A percentile compares a stretch with the other conserved stretches of the same genome.
phyloP scores from a whole-genome alignment of 2,888 invertebrate genomes.

The Synanthedon myopaeformis region DNA sequence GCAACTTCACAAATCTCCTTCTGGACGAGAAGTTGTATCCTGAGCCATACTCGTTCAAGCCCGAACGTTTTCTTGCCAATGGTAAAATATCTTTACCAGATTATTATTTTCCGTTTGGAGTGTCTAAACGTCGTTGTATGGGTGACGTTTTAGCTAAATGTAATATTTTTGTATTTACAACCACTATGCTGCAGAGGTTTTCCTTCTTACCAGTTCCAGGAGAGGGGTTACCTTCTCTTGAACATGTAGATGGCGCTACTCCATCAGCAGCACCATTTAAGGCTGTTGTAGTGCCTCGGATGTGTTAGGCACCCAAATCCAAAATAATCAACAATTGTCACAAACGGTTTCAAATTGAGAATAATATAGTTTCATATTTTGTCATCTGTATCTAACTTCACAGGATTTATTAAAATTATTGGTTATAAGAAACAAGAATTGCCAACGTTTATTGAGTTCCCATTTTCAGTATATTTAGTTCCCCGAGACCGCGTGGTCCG shows the following conservation, averaged over 20 bases:
- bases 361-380: too few relatives aligned
- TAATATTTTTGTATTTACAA: conserved; percentile 82
- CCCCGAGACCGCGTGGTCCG: too few relatives aligned
- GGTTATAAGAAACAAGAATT: too few relatives aligned
- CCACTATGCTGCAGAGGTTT: conserved; percentile 80
- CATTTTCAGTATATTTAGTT: too few relatives aligned
- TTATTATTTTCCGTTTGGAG: conserved; percentile 81
- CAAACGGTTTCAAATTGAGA: too few relatives aligned
- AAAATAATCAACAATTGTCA: too few relatives aligned
- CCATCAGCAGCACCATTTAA: conserved; percentile 80
- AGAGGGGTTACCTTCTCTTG: conserved; percentile 72
- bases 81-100: conserved; percentile 75
- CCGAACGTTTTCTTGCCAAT: conserved; percentile 78
- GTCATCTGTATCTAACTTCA: too few relatives aligned
- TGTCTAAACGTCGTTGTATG: conserved; percentile 84
- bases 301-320: too few relatives aligned
- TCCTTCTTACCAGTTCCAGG: conserved; percentile 75
- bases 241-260: conserved; percentile 82
- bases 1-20: conserved; percentile 79
- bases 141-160: conserved; percentile 81
- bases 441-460: too few relatives aligned
- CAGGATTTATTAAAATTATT: too few relatives aligned
- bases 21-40: conserved; percentile 77
- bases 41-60: conserved; percentile 78
- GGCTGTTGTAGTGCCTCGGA: conserved; percentile 71